These are phyloP conservation scores for Ceratosolen fusciceps DNA, from an alignment of 1,140 invertebrate genomes.

Conservation along the genomic window DNA sequence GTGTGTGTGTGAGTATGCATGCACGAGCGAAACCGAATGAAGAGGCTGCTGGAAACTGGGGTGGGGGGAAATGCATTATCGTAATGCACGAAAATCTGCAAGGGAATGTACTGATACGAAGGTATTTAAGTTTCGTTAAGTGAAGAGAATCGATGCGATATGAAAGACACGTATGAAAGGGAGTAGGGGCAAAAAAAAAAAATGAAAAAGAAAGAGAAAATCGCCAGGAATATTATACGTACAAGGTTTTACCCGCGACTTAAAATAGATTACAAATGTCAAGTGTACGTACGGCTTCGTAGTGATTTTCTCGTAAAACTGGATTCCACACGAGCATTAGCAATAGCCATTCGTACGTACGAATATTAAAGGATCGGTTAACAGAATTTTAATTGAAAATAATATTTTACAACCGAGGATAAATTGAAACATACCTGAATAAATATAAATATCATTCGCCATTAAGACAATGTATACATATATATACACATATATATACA, in stretches of 20 bases:
- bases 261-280: constrained; percentile 20
- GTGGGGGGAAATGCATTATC: too few species aligned
- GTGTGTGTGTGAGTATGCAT: too few species aligned
- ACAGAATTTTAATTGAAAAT: constrained; percentile 1
- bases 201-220: neutral
- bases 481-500: too few species aligned
- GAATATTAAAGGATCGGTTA: neutral
- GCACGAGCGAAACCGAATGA: too few species aligned
- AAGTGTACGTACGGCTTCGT: neutral
- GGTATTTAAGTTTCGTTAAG: neutral
- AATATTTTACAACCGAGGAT: neutral
- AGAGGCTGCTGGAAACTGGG: too few species aligned
- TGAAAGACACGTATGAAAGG: neutral
- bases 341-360: neutral
- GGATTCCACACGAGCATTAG: neutral
- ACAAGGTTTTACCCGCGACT: constrained; percentile 2
- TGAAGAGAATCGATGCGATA: neutral
- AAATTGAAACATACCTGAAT: neutral
- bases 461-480: neutral
- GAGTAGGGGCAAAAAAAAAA: neutral
- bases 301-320: neutral
- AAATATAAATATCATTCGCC: neutral
- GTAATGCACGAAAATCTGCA: too few species aligned
- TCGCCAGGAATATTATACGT: neutral
- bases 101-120: too few species aligned